Percentiles rank a stretch among this genome's conserved stretches.
Evolutionary conservation across 2,888 invertebrate species (phyloP).

Genomic region (Cryptocheilus praepositus): DNA sequence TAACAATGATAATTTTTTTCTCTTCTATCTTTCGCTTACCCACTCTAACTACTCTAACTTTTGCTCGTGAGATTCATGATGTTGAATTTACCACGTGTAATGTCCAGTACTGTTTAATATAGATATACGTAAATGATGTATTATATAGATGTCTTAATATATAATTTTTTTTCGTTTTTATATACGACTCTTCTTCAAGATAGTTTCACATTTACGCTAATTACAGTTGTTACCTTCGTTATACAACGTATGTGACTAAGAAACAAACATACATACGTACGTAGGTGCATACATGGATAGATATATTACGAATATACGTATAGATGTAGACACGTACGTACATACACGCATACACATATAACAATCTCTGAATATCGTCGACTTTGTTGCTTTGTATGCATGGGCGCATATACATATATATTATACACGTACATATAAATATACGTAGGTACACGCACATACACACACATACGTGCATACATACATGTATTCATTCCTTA

Average conservation of each 20-base stretch:
- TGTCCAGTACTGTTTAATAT: slow-evolving; percentile 63
- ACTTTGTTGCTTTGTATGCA: too few species aligned
- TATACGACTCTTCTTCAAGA: slow-evolving; percentile 33
- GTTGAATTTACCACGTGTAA: slow-evolving; percentile 68
- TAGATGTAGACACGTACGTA: slow-evolving; percentile 37
- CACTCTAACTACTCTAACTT: slow-evolving; percentile 71
- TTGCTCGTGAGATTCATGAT: slow-evolving; percentile 71
- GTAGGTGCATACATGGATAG: slow-evolving; percentile 24
- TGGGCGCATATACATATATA: slow-evolving; percentile 7
- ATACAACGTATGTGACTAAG: slow-evolving; percentile 32
- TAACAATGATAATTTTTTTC: slow-evolving; percentile 59
- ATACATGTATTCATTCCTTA: slow-evolving; percentile 44
- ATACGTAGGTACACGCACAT: too few species aligned
- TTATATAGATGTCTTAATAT: slow-evolving; percentile 55
- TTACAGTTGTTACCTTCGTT: slow-evolving; percentile 39
- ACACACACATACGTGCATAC: slow-evolving; percentile 7
- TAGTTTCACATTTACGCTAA: slow-evolving; percentile 42
- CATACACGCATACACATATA: slow-evolving; percentile 27
- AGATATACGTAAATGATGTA: slow-evolving; percentile 55
- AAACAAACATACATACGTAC: slow-evolving; percentile 30
- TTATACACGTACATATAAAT: slow-evolving; percentile 40
- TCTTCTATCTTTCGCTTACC: slow-evolving; percentile 53
- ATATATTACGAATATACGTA: slow-evolving; percentile 40
- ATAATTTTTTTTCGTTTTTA: slow-evolving; percentile 38
- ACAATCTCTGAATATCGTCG: too few species aligned